A percentile compares a stretch with the other conserved stretches of the same genome.
Evolutionary conservation across 2,888 invertebrate genomes (phyloP).

Genomic region (Nezara viridula): DNA sequence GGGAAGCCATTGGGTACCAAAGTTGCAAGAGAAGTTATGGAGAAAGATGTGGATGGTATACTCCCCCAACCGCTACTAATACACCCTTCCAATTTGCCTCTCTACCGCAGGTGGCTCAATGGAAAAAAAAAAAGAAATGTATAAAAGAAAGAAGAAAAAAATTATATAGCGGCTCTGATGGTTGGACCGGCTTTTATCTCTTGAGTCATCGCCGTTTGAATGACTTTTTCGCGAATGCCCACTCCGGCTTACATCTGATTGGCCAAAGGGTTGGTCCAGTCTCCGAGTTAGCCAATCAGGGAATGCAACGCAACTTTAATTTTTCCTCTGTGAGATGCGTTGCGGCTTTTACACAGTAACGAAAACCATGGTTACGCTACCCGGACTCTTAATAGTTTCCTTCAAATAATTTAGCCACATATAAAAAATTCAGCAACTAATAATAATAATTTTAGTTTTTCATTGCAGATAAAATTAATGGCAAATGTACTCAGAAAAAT

Average conservation of each 20-base stretch:
- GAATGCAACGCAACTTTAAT: not conserved
- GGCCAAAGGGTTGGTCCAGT: too few relatives aligned
- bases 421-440: too few relatives aligned
- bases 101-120: not conserved
- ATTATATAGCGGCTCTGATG: conserved; percentile 1
- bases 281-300: too few relatives aligned
- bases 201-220: not conserved
- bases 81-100: not conserved
- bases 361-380: too few relatives aligned
- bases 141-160: not conserved
- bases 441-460: too few relatives aligned
- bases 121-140: not conserved
- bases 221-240: not conserved
- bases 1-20: not conserved
- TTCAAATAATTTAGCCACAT: not conserved
- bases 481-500: too few relatives aligned
- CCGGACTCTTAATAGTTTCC: too few relatives aligned
- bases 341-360: not conserved
- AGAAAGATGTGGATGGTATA: not conserved
- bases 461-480: too few relatives aligned
- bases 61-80: not conserved
- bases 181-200: not conserved
- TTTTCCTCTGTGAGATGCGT: not conserved
- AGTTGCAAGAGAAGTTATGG: not conserved
- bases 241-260: not conserved